Evolutionary conservation across 2,888 invertebrate species (phyloP).

Genomic region (Heliconius sara): DNA sequence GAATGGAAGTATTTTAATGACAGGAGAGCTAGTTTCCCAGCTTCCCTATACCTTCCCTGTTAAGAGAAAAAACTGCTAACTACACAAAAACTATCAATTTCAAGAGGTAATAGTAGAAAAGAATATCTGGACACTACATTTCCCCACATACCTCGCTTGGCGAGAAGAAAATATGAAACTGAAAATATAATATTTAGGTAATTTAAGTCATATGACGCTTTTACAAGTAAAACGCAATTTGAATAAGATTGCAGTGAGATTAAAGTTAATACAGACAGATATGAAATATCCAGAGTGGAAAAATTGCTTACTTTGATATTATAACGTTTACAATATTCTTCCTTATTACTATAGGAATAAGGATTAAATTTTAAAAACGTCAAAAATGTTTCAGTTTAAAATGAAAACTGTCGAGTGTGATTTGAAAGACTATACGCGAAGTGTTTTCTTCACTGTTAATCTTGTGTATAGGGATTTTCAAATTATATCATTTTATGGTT

Average conservation of each 20-base stretch:
- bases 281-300: slow-evolving; percentile 36
- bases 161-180: no score
- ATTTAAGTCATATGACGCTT: neutral
- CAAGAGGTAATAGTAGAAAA: no score
- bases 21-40: no score
- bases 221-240: slow-evolving; percentile 3
- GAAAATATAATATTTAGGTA: neutral
- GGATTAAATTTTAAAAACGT: slow-evolving; percentile 11
- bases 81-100: no score
- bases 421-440: slow-evolving; percentile 39
- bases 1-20: no score
- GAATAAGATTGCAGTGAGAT: slow-evolving; percentile 27
- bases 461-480: slow-evolving; percentile 4
- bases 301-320: slow-evolving; percentile 39
- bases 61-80: no score
- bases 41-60: no score
- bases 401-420: slow-evolving; percentile 37
- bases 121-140: no score
- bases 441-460: slow-evolving; percentile 32
- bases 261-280: slow-evolving; percentile 41
- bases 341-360: neutral
- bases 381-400: slow-evolving; percentile 28
- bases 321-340: neutral
- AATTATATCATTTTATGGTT: neutral
- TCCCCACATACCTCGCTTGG: no score